Evolutionary conservation across 92 coral and sea anemone species (phyloP).

Genomic region (Epizoanthus scotinus): DNA sequence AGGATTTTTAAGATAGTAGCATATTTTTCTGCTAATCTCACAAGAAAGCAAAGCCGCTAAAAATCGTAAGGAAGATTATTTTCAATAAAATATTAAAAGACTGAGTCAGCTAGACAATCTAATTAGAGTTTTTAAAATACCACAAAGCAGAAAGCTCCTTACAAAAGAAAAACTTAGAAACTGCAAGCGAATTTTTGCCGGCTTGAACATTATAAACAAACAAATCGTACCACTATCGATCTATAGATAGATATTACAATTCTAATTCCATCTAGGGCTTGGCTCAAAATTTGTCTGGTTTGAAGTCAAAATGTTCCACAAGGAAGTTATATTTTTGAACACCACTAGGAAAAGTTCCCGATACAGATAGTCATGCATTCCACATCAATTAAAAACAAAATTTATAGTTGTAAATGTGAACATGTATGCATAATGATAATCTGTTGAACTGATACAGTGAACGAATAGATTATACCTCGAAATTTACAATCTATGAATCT

Average conservation of each 20-base stretch:
- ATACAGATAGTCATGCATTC: conserved; percentile 15
- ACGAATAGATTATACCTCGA: neutral
- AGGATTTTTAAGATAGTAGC: neutral
- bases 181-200: conserved; percentile 1
- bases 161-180: neutral
- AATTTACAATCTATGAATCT: neutral
- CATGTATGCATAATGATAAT: neutral
- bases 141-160: conserved; percentile 11
- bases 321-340: neutral
- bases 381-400: neutral
- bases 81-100: conserved; percentile 5
- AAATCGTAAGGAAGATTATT: neutral
- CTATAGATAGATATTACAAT: neutral
- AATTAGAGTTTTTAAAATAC: conserved; percentile 23
- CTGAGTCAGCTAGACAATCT: neutral
- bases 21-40: neutral
- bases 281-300: neutral
- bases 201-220: conserved; percentile 10
- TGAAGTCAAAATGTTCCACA: neutral
- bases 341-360: neutral
- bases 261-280: no score
- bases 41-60: neutral
- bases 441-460: conserved; percentile 27
- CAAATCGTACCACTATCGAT: neutral
- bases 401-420: neutral